Base-by-base conservation (phyloP, 2,888 invertebrate species). In the Drosophila setosimentum region DNA sequence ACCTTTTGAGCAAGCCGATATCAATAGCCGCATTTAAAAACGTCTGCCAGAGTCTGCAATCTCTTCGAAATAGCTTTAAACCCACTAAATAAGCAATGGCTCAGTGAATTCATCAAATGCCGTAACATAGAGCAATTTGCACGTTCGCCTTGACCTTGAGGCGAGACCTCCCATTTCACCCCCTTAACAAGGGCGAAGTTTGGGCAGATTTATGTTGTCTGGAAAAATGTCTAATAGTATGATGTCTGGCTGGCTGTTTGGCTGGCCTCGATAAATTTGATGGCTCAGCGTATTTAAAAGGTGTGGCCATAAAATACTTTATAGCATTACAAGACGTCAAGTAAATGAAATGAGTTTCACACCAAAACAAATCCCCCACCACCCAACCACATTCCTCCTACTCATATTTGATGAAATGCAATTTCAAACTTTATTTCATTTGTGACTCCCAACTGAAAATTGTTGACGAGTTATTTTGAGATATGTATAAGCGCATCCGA, bases 81-180 rank as follows among this genome's bases (percentile, higher is more conserved):
- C n/a, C 8, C 33, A 30, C 29, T 48, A 48, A 68, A 57, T 18
- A 35, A 51, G 32, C 32, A 35, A 45, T 57, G 54, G 21, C 30
- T 42, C 24, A 71, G 50, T 51, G 59, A 61, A 80, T 74, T 75
- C 81, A 83, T 81, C 84, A 78, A 66, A 60, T 57, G 50, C 40
- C 55, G 18, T 60, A 59, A 27, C 33, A 64, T 21, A 40, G 27
- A 59, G 68, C 73, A 67, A 84, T 89, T 87, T 73, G 64, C 89
- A 85, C 85, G 89, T 89, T 70, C 76, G 64, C 57, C 67, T 73
- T 79, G 85, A 85, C 85, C 85, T 85, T 85, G 90, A 79, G 75
- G 65, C 73, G 35, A 30, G 42, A 10, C 7, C 53, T 29, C 35
- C 49, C 48, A 48, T 48, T 33, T 37, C 24, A n/a, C 54, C 32